Conservation (phyloP, 2,797 vertebrate genomes). For the Pygocentrus nattereri region DNA sequence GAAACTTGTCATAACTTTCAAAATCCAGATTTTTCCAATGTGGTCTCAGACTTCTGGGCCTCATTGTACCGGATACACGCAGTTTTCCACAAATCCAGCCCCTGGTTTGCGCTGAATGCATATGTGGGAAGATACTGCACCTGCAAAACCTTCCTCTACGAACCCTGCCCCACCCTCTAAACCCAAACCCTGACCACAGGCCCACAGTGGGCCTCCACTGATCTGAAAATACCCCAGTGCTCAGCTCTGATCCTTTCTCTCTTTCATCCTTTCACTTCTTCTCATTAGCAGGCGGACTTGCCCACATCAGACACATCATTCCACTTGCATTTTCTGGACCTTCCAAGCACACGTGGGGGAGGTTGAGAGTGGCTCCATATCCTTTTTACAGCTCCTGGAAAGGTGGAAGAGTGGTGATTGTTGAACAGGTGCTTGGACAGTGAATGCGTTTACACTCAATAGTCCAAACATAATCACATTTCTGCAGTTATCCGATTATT, state of each 20-base stretch:
- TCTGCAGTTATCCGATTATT: too few relatives aligned
- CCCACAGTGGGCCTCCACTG: conserved; percentile 5
- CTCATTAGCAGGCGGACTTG: conserved; percentile 35
- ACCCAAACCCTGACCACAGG: conserved; percentile 27
- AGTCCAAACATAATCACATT: too few relatives aligned
- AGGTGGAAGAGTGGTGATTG: not conserved
- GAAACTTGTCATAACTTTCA: too few relatives aligned
- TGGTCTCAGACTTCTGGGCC: too few relatives aligned
- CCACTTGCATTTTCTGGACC: not conserved
- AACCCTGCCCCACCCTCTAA: conserved; percentile 18
- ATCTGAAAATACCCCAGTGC: conserved; percentile 39
- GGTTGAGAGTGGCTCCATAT: conserved; percentile 18
- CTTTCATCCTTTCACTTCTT: conserved; percentile 10
- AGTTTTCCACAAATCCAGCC: not conserved
- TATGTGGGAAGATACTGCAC: conserved; percentile 36
- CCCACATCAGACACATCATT: conserved; percentile 43
- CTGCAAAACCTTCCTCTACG: conserved; percentile 36
- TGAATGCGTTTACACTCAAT: too few relatives aligned
- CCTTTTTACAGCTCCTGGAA: conserved; percentile 35
- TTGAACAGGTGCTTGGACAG: too few relatives aligned
- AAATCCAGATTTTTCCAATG: too few relatives aligned
- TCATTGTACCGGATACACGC: too few relatives aligned
- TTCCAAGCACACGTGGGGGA: conserved; percentile 15
- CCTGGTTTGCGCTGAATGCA: conserved; percentile 12
- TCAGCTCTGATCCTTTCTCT: conserved; percentile 20